These are phyloP conservation scores for Zenarchopterus dispar DNA, from an alignment of 2,797 vertebrate species.

Conservation along the genomic window DNA sequence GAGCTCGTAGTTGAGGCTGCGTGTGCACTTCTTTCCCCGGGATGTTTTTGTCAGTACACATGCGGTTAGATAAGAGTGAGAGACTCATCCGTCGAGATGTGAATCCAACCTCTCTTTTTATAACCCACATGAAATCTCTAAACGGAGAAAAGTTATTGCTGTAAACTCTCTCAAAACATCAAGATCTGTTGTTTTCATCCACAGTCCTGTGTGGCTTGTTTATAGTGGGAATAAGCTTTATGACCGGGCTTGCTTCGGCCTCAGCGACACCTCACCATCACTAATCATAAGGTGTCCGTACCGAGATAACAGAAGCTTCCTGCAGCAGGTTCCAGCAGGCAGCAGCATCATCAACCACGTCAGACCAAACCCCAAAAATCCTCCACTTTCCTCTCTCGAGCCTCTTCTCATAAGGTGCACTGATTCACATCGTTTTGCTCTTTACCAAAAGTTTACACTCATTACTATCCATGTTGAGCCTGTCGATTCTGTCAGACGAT, in stretches of 20 bases:
- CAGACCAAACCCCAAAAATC: not conserved
- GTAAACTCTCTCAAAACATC: too few species aligned
- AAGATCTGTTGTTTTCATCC: not conserved
- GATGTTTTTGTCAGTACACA: conserved; percentile 18
- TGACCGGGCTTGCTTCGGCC: conserved; percentile 3
- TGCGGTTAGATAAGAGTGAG: conserved; percentile 7
- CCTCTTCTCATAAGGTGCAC: too few species aligned
- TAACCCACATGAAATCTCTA: too few species aligned
- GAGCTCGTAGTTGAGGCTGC: not conserved
- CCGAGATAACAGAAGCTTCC: not conserved
- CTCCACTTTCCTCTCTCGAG: too few species aligned
- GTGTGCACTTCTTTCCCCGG: not conserved
- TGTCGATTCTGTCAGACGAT: too few species aligned
- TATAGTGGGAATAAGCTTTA: conserved; percentile 1
- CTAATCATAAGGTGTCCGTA: conserved; percentile 28
- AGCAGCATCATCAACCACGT: not conserved
- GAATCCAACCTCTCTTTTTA: not conserved
- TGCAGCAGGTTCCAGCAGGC: not conserved
- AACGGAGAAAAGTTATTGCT: too few species aligned
- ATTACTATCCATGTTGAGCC: too few species aligned
- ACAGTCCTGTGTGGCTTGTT: conserved; percentile 1
- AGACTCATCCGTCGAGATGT: conserved; percentile 2
- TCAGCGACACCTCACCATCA: not conserved
- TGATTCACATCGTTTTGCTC: too few species aligned
- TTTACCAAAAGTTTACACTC: too few species aligned